These are phyloP conservation scores for Drosophila ezoana DNA, from an alignment of 2,888 invertebrate species.

Conservation along the genomic window DNA sequence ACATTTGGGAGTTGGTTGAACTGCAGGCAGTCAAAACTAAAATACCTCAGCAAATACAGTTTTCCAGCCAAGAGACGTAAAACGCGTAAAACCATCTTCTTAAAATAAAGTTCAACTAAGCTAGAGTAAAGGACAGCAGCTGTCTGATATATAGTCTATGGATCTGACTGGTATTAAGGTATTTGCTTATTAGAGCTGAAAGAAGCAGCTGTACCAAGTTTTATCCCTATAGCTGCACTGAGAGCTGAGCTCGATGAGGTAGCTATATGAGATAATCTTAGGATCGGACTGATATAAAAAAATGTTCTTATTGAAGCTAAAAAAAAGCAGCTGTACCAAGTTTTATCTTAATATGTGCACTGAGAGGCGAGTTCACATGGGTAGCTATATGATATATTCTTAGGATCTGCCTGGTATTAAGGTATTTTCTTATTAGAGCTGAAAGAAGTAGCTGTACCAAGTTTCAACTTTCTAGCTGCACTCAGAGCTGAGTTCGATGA, in stretches of 20 bases:
- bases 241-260: neutral
- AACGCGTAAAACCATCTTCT: no score
- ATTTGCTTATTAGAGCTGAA: neutral
- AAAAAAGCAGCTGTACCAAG: neutral
- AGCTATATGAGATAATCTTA: neutral
- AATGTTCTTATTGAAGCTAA: neutral
- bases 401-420: no score
- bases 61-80: no score
- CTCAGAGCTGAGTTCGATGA: neutral
- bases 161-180: neutral
- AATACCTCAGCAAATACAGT: neutral
- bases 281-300: neutral
- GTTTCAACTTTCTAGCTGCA: neutral
- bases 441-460: no score
- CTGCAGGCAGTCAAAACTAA: no score
- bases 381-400: no score
- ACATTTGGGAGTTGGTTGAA: no score
- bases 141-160: neutral
- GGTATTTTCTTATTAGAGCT: no score
- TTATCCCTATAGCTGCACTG: neutral
- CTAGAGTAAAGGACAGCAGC: neutral
- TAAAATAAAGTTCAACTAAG: no score
- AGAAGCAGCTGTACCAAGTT: conserved; percentile 2
- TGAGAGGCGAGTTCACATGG: conserved; percentile 8
- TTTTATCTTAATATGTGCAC: neutral